Conservation (phyloP, 2,113 vertebrate species). For the Ochotona curzoniae region DNA sequence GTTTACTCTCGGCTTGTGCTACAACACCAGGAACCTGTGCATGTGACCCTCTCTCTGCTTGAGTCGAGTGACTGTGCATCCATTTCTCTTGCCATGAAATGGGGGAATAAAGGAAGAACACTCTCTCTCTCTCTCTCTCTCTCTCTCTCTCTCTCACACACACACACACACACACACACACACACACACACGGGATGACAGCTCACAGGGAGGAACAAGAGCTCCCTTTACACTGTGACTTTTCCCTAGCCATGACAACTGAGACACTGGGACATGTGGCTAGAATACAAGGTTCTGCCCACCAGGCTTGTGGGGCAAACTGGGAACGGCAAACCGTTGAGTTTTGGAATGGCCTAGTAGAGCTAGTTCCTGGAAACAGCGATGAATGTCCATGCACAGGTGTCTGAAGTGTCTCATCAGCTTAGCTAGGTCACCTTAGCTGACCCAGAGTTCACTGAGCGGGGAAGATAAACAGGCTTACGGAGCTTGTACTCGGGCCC, state of each 20-base stretch:
- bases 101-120: not conserved
- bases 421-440: no score
- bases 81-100: not conserved
- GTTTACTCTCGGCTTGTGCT: rapidly evolving
- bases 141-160: no score
- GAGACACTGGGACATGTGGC: not conserved
- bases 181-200: not conserved
- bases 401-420: no score
- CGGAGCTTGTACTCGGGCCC: not conserved
- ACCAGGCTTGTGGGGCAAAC: not conserved
- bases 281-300: not conserved
- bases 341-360: not conserved
- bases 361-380: not conserved
- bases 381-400: not conserved
- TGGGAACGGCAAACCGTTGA: not conserved
- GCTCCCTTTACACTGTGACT: not conserved
- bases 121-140: not conserved
- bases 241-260: not conserved
- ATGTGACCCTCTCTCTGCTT: not conserved
- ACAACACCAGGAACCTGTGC: rapidly evolving
- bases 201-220: not conserved
- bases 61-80: not conserved
- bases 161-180: no score
- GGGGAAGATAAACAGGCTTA: not conserved
- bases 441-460: not conserved